Evolutionary conservation across 2,797 vertebrate species (phyloP).

Genomic region (Phataginus tetradactyla): DNA sequence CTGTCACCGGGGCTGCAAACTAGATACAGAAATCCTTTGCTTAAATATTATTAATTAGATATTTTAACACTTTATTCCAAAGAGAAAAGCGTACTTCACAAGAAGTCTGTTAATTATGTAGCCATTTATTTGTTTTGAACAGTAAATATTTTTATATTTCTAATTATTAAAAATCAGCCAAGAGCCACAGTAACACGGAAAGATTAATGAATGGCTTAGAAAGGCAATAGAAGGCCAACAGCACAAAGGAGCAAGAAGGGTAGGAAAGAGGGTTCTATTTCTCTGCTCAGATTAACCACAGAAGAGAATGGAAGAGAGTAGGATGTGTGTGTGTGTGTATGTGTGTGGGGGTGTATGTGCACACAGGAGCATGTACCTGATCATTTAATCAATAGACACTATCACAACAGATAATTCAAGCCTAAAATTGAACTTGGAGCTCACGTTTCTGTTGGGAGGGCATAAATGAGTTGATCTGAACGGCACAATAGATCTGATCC

Average conservation of each 20-base stretch:
- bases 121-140: conserved; percentile 46
- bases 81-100: not conserved
- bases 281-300: not conserved
- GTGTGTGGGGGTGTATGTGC: not conserved
- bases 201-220: not conserved
- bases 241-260: not conserved
- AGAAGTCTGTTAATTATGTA: conserved; percentile 20
- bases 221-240: not conserved
- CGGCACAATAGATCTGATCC: conserved; percentile 51
- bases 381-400: conserved; percentile 37
- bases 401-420: conserved; percentile 2
- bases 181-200: not conserved
- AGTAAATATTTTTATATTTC: not conserved
- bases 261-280: not conserved
- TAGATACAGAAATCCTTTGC: conserved; percentile 8
- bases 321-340: too few species aligned
- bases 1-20: conserved; percentile 13
- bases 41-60: conserved; percentile 42
- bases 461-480: not conserved
- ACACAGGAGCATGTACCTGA: not conserved
- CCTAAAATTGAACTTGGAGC: conserved; percentile 5
- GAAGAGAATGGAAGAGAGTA: not conserved
- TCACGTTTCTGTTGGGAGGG: not conserved
- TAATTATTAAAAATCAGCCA: conserved; percentile 8
- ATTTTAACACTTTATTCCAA: conserved; percentile 38